These are phyloP conservation scores for Psilopsiagon aymara DNA, from an alignment of 2,113 vertebrate species.

Conservation along the genomic window DNA sequence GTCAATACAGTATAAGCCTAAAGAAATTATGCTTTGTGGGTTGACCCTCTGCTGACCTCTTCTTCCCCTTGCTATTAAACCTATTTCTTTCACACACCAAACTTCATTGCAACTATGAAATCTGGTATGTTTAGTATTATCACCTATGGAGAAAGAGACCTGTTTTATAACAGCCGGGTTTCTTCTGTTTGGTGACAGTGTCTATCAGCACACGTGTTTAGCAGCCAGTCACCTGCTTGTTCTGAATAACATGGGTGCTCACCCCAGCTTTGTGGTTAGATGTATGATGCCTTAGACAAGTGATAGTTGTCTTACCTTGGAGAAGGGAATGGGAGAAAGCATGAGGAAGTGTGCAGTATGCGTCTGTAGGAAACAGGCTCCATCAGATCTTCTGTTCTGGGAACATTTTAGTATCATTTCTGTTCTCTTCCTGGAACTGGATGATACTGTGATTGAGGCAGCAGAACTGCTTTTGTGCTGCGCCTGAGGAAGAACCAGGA, in stretches of 20 bases:
- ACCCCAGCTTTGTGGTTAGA: fast-evolving
- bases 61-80: background rate
- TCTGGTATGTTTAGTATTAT: background rate
- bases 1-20: background rate
- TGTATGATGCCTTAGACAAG: background rate
- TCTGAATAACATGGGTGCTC: background rate
- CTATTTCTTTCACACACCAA: background rate
- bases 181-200: background rate
- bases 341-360: background rate
- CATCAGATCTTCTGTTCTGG: background rate
- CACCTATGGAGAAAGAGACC: background rate
- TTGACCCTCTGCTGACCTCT: background rate
- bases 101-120: background rate
- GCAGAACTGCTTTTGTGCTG: background rate
- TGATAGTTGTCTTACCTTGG: background rate
- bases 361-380: background rate
- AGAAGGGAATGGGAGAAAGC: background rate
- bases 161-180: background rate
- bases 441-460: background rate
- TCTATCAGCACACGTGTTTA: background rate
- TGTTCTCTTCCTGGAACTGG: background rate
- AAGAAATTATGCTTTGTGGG: background rate
- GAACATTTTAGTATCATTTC: background rate
- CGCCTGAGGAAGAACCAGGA: background rate
- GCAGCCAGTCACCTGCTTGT: background rate